These are phyloP conservation scores for Lepeophtheirus nordmannii DNA, from an alignment of 2,888 invertebrate species.

Conservation along the genomic window DNA sequence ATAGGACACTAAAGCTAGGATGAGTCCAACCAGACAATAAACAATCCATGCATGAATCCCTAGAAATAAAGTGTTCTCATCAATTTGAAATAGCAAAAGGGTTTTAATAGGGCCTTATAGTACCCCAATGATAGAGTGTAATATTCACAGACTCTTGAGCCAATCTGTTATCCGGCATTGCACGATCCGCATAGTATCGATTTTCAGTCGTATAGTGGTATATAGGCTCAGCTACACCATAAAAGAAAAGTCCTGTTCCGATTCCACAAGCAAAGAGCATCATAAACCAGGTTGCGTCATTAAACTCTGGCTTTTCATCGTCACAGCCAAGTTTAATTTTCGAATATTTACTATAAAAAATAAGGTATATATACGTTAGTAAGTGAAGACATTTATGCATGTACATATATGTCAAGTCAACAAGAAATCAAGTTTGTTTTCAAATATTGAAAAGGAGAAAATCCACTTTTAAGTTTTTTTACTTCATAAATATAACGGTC, in stretches of 20 bases:
- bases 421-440: too few species aligned
- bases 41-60: slow-evolving; percentile 21
- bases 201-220: slow-evolving; percentile 17
- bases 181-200: slow-evolving; percentile 17
- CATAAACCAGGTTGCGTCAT: slow-evolving; percentile 19
- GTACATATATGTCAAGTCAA: too few species aligned
- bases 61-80: background rate
- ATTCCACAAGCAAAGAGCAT: slow-evolving; percentile 23
- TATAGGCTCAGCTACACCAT: slow-evolving; percentile 22
- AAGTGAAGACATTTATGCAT: background rate
- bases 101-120: too few species aligned
- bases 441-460: too few species aligned
- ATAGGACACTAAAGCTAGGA: slow-evolving; percentile 9
- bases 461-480: too few species aligned
- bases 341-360: background rate
- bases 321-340: slow-evolving; percentile 1
- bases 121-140: slow-evolving; percentile 22
- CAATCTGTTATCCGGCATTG: slow-evolving; percentile 15
- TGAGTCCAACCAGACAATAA: slow-evolving; percentile 13
- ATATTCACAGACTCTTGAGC: slow-evolving; percentile 15
- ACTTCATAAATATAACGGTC: too few species aligned
- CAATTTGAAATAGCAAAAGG: background rate
- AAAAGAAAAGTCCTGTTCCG: slow-evolving; percentile 21
- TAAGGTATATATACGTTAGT: background rate
- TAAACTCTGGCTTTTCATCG: slow-evolving; percentile 14